Evolutionary conservation across 2,797 vertebrate genomes (phyloP), one percentile per base, ranked within the genome.

Genomic region (Macroramphosus scolopax): DNA sequence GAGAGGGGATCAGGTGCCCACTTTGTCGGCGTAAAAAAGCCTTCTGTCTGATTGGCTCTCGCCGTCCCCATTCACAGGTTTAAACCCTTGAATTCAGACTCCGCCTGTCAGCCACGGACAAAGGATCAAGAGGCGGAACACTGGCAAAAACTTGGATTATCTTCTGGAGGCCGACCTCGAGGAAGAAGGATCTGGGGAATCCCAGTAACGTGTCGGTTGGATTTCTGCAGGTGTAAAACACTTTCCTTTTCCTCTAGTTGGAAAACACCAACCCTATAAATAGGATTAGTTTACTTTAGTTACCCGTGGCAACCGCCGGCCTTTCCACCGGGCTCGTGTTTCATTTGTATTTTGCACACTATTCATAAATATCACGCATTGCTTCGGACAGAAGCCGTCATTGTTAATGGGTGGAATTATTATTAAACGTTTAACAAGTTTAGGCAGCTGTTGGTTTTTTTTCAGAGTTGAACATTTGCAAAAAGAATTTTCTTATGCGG

Each of bases 1-100:
- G 72, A 85, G 69, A 79, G 57, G 42, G 73, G 76, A 84, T 87
- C 84, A 86, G 84, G 69, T 83, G 71, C 54, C 70, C 63, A 80
- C 69, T 83, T 80, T 77, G 65, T 73, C 61, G 26, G 63, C 52
- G 42, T 60, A 24, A 83, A 78, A 80, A 77, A 7, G n/a, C 52
- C 61, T 65, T 51, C 18, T 10, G 37, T 71, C 44, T 57, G 51
- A 85, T 73, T 82, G 77, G 76, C 39, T 74, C 59, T 57, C 47
- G 46, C 22, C 49, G 44, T 63, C 51, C 61, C 61, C 52, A 66
- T 70, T 82, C 74, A 69, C 45, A 51, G 37, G 18, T 68, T 74
- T 65, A 77, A 87, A 77, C 52, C 77, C 72, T 47, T 52, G 55
- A 55, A 71, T 75, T 85, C 68, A 75, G 72, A 57, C 66, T 73